Evolutionary conservation across 2,797 vertebrate species (phyloP), one percentile per base, ranked within the genome.

Genomic region (Danio kyathit): DNA sequence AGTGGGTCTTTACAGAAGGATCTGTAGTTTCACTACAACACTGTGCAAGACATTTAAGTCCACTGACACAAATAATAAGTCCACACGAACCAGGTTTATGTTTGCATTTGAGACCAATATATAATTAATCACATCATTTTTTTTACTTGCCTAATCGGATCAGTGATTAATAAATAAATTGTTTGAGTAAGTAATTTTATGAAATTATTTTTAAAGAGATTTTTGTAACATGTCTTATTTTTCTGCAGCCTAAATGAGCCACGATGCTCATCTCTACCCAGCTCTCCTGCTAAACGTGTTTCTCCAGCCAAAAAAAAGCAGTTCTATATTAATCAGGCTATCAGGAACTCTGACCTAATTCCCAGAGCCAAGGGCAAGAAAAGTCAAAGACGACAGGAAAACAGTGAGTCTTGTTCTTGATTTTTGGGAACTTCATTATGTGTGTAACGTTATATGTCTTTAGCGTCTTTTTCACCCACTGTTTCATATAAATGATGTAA

Each of bases 271-370:
- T 95, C 95, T 0, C 88, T 96, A 88, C 91, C 95, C 2, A 90
- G 84, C 81, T 95, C 96, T 69, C 96, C 97, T 0, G 93, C 95
- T 88, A 99, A 98, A 91, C 92, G 97, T 14, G 93, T 94, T 79
- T 96, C 96, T 2, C 94, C 96, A 0, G 88, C 94, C 90, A 97
- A 96, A 89, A 93, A 95, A 83, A 99, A 97, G 89, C 96, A 99
- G 76, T 96, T 96, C 76, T 99, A 94, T 63, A 98, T 99, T 92
- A 96, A 95, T 90, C 95, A 98, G 90, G 97, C 97, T 48, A 94
- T 97, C 86, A 95, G 97, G 81, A 99, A 99, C 92, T 99, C 98
- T 0, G 98, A 99, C 88, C 96, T 99, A 85, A 97, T 86, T 19
- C 97, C 96, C 1, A 92, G 94, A 76, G 96, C 97, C 90, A 99